phyloP scores from a whole-genome alignment of 2,113 vertebrate species.

The Brienomyrus brachyistius region DNA sequence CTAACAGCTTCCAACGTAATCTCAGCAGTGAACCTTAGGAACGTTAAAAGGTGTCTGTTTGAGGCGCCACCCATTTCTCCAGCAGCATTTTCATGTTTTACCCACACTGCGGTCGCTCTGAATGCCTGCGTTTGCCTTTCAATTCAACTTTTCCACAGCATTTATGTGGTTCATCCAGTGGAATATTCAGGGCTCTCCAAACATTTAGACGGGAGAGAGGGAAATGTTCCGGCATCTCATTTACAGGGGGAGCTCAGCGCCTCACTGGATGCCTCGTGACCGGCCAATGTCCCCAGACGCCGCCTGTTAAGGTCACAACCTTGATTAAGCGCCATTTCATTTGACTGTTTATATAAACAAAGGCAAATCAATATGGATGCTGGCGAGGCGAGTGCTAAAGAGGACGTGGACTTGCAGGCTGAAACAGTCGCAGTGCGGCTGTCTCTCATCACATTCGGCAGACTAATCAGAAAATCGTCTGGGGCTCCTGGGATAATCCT shows the following conservation, averaged over 20 bases:
- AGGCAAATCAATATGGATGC: background rate
- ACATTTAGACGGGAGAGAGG: background rate
- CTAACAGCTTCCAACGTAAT: background rate
- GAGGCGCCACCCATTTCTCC: background rate
- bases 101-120: background rate
- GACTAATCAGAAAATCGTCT: background rate
- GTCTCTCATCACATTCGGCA: background rate
- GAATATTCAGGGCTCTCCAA: background rate
- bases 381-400: background rate
- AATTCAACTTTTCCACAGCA: background rate
- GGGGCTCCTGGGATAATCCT: background rate
- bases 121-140: background rate
- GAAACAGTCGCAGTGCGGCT: background rate
- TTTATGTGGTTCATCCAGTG: background rate
- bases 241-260: background rate
- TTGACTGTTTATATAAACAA: background rate
- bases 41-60: background rate
- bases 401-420: background rate
- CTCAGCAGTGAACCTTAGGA: background rate
- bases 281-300: background rate
- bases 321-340: background rate
- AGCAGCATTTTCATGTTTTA: background rate
- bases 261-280: background rate
- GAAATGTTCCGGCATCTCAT: background rate
- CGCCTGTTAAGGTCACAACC: background rate